These are phyloP conservation scores for Drosophila pruinosa DNA, from an alignment of 1,140 invertebrate species.

Conservation along the genomic window DNA sequence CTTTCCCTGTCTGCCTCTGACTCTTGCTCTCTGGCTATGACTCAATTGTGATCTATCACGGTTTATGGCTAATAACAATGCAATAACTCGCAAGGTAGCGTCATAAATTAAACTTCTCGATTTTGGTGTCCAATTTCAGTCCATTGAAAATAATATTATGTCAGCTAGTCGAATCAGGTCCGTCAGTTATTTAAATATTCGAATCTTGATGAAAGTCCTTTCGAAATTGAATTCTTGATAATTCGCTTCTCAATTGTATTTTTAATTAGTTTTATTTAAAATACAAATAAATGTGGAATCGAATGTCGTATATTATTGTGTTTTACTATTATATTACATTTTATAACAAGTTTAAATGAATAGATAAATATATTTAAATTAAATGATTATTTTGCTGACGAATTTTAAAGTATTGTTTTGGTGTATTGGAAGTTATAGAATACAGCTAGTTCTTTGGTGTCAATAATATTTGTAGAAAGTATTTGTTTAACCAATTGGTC, in stretches of 20 bases:
- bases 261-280: not conserved
- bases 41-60: slow-evolving; percentile 26
- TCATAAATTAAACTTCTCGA: slow-evolving; percentile 6
- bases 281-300: not conserved
- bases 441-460: too few relatives aligned
- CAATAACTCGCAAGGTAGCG: not conserved
- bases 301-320: not conserved
- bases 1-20: not conserved
- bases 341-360: too few relatives aligned
- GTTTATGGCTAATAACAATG: slow-evolving; percentile 9
- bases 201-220: not conserved
- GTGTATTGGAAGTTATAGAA: too few relatives aligned
- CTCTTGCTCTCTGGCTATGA: slow-evolving; percentile 9
- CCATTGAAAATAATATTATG: not conserved
- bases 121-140: slow-evolving; percentile 14
- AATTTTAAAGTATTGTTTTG: too few relatives aligned
- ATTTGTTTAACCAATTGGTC: too few relatives aligned
- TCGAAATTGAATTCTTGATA: not conserved
- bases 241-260: not conserved
- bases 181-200: not conserved
- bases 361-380: too few relatives aligned
- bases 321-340: not conserved
- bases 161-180: not conserved
- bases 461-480: too few relatives aligned
- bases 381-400: too few relatives aligned